Evolutionary conservation across 2,113 vertebrate genomes (phyloP), one percentile per base, ranked within the genome.

Genomic region (Scopus umbretta): DNA sequence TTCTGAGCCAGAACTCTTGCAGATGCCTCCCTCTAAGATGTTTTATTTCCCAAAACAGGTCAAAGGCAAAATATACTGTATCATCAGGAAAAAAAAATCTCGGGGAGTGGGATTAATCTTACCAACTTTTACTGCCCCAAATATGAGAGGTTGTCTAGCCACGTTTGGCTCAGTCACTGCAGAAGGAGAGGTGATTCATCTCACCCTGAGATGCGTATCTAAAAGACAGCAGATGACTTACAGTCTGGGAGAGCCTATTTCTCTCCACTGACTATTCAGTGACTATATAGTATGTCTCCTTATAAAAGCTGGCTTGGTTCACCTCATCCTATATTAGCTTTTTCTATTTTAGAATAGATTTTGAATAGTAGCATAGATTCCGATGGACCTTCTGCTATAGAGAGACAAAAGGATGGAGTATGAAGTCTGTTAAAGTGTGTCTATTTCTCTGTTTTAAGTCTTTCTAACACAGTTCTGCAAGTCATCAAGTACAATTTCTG

Each of bases 111-210:
- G 47, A 81, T 63, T 89, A 63, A 49, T 12, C 2, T 66, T 45
- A 63, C 50, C 32, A 50, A 86, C 40, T 52, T 86, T 27, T 40
- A 75, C 26, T 85, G 61, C 58, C 52, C 91, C 85, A 75, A 56
- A 79, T 92, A 25, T 32, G 52, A 75, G 78, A 87, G 19, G 34
- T 27, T 85, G 56, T 81, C 84, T 91, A 79, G 70, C 62, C 87
- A 87, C 1, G 9, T 59, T 91, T 87, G 61, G 61, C 56, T 94
- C 40, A 74, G 75, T 84, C 65, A 55, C 43, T 7, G 4, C 61
- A 91, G 73, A 85, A 65, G 53, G 13, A 42, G 42, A 87, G 40
- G 78, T 91, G 92, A 97, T 87, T 92, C 88, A 93, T 86, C 53
- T 86, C 38, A 75, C 62, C 66, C 91, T 58, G 65, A 72, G 83